Evolutionary conservation across 2,888 invertebrate genomes (phyloP), one percentile per base, ranked within the genome.

Genomic region (Philereme vetulata): DNA sequence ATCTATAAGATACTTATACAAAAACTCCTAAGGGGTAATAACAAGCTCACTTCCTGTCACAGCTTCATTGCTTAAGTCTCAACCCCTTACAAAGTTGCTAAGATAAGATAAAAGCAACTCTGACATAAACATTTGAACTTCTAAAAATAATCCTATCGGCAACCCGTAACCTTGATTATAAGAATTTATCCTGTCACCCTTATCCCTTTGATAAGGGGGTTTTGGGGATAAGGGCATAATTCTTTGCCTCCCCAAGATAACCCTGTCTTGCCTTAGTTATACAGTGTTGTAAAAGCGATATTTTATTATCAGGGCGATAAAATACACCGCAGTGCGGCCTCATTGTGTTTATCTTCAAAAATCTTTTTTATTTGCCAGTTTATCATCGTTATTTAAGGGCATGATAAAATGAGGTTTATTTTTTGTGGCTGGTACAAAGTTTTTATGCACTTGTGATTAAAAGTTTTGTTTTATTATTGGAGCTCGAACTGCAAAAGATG

Each of bases 321-420:
- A 85, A 84, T 77, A 71, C 80, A 76, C 75, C 74, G 74, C 72
- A 75, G 66, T 64, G 67, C 66, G 61, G 72, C 76, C 77, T 75
- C 76, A 71, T 70, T 67, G 70, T 75, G 78, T 85, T 85, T 88
- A 88, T 89, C 86, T 84, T 70, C 70, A 65, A 74, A 76, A 74
- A 86, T 84, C 82, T 85, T 86, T 84, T 90, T 90, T 85, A 85
- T 86, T 84, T 77, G 78, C 70, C 76, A 77, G 80, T 88, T 85
- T 87, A 88, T 89, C 89, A 86, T 83, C 78, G 77, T 88, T 87
- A 88, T 88, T 89, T 88, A 90, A 80, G 77, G 81, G 70, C 71
- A 74, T 73, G 84, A 86, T 88, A 89, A 88, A 84, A 84, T 75
- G 72, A 81, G 80, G 67, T 67, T 71, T 66, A 64, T 71, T 68